phyloP scores from a whole-genome alignment of 1,140 invertebrate species.

The Scaptomyza pallida region DNA sequence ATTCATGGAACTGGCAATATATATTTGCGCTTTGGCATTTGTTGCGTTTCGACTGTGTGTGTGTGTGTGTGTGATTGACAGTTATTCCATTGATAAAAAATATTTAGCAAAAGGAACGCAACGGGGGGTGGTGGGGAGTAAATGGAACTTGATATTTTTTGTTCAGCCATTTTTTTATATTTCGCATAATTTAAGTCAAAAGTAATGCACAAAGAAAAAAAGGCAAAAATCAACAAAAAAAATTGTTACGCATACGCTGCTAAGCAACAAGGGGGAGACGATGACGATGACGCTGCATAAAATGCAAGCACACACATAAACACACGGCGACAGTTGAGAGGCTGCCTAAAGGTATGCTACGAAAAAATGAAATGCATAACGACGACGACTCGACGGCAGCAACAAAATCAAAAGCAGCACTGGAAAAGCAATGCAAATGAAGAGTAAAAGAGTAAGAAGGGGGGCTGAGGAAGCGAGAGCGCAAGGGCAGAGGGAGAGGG shows the following conservation, averaged over 20 bases:
- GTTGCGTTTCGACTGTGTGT: conserved; percentile 62
- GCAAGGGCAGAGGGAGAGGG: background rate
- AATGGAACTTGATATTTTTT: background rate
- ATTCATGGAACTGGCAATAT: conserved; percentile 47
- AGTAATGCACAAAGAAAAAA: conserved; percentile 62
- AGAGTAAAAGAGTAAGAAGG: background rate
- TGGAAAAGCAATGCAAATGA: background rate
- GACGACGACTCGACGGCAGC: conserved; percentile 6
- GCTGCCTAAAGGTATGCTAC: conserved; percentile 72
- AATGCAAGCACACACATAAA: conserved; percentile 51
- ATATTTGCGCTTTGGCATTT: conserved; percentile 75
- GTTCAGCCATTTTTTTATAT: conserved; percentile 25
- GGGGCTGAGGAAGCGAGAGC: background rate
- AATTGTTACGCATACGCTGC: conserved; percentile 55
- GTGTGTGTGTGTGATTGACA: conserved; percentile 66
- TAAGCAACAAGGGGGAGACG: conserved; percentile 29
- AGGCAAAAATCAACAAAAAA: conserved; percentile 37
- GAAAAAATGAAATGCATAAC: conserved; percentile 60
- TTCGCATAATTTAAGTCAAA: conserved; percentile 61
- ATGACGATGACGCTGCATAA: conserved; percentile 40
- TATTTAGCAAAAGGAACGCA: background rate
- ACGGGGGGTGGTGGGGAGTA: background rate
- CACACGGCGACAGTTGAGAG: conserved; percentile 39
- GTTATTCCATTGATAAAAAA: conserved; percentile 60
- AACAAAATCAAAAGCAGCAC: background rate